Evolutionary conservation across 2,113 vertebrate species (phyloP).

Genomic region (Azemiops feae): DNA sequence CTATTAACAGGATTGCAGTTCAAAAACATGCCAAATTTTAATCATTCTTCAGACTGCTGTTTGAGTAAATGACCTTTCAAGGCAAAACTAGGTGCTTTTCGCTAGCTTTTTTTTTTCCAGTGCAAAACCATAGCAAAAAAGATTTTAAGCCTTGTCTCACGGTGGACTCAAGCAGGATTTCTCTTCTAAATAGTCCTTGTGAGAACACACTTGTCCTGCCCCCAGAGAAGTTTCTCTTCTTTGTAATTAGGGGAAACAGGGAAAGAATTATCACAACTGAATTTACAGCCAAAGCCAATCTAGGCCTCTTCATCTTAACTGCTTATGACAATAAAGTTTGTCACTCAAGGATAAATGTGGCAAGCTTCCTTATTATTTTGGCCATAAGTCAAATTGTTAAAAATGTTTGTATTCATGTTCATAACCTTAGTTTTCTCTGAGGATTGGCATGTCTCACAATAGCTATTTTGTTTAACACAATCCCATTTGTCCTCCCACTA

Average conservation of each 20-base stretch:
- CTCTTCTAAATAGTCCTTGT: neutral
- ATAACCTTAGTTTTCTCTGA: neutral
- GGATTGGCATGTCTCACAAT: neutral
- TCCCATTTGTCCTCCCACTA: neutral
- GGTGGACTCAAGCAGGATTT: neutral
- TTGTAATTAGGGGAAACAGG: no score
- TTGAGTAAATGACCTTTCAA: neutral
- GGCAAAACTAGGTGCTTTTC: neutral
- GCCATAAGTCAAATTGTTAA: neutral
- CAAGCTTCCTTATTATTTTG: neutral
- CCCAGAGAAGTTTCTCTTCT: neutral
- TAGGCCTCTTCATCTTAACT: neutral
- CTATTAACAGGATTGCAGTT: neutral
- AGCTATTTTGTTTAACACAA: neutral
- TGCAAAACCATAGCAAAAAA: neutral
- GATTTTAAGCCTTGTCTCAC: neutral
- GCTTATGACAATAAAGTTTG: neutral
- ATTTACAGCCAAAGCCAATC: neutral
- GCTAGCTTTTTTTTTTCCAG: neutral
- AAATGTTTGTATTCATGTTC: neutral
- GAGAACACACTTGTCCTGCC: neutral
- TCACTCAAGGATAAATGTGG: neutral
- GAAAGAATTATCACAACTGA: neutral
- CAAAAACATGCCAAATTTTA: neutral
- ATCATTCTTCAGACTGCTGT: neutral